Evolutionary conservation across 2,888 invertebrate genomes (phyloP).

Genomic region (Ennomos fuscantarius): DNA sequence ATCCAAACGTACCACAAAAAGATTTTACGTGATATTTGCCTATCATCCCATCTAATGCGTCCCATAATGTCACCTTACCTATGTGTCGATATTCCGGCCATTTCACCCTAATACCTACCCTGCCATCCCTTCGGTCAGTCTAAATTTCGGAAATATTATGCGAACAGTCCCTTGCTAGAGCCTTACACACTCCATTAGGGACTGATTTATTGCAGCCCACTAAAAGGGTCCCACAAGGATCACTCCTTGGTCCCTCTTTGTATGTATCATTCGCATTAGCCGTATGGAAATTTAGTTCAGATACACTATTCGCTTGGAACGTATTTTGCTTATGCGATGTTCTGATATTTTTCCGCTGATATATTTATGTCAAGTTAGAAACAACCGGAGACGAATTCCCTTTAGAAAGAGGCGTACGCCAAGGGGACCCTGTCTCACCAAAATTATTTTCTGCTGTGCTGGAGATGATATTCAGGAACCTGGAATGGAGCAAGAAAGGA

Average conservation of each 20-base stretch:
- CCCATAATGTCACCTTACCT: conserved; percentile 53
- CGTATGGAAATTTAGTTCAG: conserved; percentile 67
- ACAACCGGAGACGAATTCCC: too few relatives aligned
- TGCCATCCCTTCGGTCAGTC: conserved; percentile 53
- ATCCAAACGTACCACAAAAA: conserved; percentile 3
- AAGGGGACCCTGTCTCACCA: too few relatives aligned
- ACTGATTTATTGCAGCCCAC: conserved; percentile 78
- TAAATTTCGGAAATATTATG: conserved; percentile 75
- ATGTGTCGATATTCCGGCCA: conserved; percentile 59
- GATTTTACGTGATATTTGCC: conserved; percentile 32
- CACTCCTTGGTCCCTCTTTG: conserved; percentile 68
- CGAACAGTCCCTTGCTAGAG: conserved; percentile 57
- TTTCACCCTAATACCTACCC: conserved; percentile 48
- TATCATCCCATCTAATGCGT: conserved; percentile 54
- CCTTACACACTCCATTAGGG: conserved; percentile 78
- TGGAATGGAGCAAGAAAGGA: too few relatives aligned
- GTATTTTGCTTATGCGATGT: conserved; percentile 68
- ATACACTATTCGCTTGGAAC: conserved; percentile 52
- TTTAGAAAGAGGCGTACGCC: too few relatives aligned
- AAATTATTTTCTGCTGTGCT: too few relatives aligned
- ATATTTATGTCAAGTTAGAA: conserved; percentile 36
- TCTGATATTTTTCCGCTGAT: conserved; percentile 44
- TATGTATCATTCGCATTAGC: conserved; percentile 75
- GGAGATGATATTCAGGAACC: too few relatives aligned
- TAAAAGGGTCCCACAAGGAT: conserved; percentile 79